A percentile compares a stretch with the other conserved stretches of the same genome.
Conservation (phyloP, 1,140 invertebrate genomes). For the Zaprionus inermis region DNA sequence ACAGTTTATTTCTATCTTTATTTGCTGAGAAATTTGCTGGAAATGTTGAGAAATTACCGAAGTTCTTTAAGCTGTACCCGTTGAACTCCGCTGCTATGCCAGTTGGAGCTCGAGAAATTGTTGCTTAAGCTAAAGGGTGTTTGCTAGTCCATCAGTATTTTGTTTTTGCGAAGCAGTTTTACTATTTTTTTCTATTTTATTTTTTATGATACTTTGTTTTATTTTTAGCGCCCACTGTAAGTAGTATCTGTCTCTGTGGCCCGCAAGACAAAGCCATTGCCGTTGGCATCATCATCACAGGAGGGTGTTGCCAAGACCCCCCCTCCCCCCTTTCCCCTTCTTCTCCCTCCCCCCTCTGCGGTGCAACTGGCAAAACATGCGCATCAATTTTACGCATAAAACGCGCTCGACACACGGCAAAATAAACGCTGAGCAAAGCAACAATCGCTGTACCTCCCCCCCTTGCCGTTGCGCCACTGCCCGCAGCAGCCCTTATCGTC, state of each 20-base stretch:
- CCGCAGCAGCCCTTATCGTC: slow-evolving; percentile 35
- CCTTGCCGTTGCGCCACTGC: background rate
- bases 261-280: slow-evolving; percentile 45
- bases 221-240: slow-evolving; percentile 21
- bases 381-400: slow-evolving; percentile 54
- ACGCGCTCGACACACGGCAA: slow-evolving; percentile 18
- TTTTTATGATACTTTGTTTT: slow-evolving; percentile 20
- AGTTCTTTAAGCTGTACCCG: background rate
- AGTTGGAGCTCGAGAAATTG: background rate
- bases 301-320: background rate
- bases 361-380: slow-evolving; percentile 33
- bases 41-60: background rate
- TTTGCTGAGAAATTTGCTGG: background rate
- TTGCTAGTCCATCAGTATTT: background rate
- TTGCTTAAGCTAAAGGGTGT: slow-evolving; percentile 7
- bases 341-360: background rate
- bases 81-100: background rate
- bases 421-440: slow-evolving; percentile 43
- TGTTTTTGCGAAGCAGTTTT: no score
- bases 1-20: background rate
- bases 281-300: slow-evolving; percentile 19
- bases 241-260: slow-evolving; percentile 1
- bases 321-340: background rate
- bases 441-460: slow-evolving; percentile 15
- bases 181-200: slow-evolving; percentile 22